Evolutionary conservation across 2,888 invertebrate species (phyloP).

Genomic region (Malacosoma neustria): DNA sequence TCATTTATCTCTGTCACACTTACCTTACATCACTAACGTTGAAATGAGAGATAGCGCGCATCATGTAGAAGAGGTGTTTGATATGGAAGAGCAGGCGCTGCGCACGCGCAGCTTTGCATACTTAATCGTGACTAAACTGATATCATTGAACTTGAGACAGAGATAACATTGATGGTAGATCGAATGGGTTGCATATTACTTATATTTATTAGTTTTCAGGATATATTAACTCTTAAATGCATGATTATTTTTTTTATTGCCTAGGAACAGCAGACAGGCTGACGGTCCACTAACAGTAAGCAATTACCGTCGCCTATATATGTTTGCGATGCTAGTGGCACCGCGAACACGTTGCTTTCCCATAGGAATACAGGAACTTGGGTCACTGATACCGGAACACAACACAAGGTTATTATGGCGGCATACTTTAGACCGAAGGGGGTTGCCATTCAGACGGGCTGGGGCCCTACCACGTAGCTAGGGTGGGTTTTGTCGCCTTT

Average conservation of each 20-base stretch:
- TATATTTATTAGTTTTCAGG: no score
- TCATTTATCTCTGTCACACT: conserved; percentile 32
- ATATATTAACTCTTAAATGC: no score
- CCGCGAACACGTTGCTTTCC: not conserved
- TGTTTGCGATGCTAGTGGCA: not conserved
- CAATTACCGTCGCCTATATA: no score
- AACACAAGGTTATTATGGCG: not conserved
- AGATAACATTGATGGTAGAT: conserved; percentile 41
- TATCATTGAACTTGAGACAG: conserved; percentile 60
- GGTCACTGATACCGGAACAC: not conserved
- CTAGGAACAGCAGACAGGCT: not conserved
- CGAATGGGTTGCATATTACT: not conserved
- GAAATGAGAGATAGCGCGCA: conserved; percentile 28
- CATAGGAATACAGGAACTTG: not conserved
- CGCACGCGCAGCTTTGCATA: conserved; percentile 48
- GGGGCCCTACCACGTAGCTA: no score
- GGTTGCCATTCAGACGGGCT: no score
- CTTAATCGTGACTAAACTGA: conserved; percentile 41
- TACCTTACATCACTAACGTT: conserved; percentile 15
- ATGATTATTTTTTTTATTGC: not conserved
- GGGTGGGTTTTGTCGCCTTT: no score
- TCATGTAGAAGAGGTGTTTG: conserved; percentile 42
- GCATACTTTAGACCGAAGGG: not conserved
- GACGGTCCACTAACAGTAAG: no score
- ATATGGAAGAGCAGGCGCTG: conserved; percentile 52